Evolutionary conservation across 2,888 invertebrate species (phyloP).

Genomic region (Rhimphoctona megacephalus): DNA sequence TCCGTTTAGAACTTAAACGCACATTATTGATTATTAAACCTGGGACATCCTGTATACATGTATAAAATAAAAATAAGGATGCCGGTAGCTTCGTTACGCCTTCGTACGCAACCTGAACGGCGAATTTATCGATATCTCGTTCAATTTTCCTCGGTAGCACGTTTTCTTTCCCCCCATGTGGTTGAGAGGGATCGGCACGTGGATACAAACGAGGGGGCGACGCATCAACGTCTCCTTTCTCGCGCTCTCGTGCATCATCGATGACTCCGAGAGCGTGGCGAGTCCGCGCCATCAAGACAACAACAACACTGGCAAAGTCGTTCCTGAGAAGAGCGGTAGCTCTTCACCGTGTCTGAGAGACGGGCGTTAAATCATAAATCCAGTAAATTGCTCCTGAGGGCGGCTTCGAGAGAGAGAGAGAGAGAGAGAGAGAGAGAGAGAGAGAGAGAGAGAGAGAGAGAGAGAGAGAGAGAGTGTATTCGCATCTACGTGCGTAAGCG

Average conservation of each 20-base stretch:
- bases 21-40: background rate
- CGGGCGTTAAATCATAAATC: slow-evolving; percentile 81
- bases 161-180: slow-evolving; percentile 1
- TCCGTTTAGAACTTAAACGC: background rate
- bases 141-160: slow-evolving; percentile 58
- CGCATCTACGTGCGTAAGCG: slow-evolving; percentile 71
- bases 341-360: slow-evolving; percentile 74
- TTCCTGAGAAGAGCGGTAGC: slow-evolving; percentile 69
- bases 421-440: too few species aligned
- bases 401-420: slow-evolving; percentile 45
- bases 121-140: slow-evolving; percentile 60
- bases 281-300: slow-evolving; percentile 13
- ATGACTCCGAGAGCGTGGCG: slow-evolving; percentile 36
- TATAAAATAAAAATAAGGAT: background rate
- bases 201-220: slow-evolving; percentile 34
- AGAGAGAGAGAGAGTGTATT: too few species aligned
- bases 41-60: background rate
- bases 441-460: too few species aligned
- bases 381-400: slow-evolving; percentile 78
- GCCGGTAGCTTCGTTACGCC: slow-evolving; percentile 46
- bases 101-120: slow-evolving; percentile 34
- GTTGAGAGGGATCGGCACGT: slow-evolving; percentile 49
- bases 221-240: slow-evolving; percentile 43
- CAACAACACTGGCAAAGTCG: background rate
- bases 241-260: slow-evolving; percentile 16